phyloP scores from a whole-genome alignment of 2,797 vertebrate genomes.

The Adelosebastes latens region DNA sequence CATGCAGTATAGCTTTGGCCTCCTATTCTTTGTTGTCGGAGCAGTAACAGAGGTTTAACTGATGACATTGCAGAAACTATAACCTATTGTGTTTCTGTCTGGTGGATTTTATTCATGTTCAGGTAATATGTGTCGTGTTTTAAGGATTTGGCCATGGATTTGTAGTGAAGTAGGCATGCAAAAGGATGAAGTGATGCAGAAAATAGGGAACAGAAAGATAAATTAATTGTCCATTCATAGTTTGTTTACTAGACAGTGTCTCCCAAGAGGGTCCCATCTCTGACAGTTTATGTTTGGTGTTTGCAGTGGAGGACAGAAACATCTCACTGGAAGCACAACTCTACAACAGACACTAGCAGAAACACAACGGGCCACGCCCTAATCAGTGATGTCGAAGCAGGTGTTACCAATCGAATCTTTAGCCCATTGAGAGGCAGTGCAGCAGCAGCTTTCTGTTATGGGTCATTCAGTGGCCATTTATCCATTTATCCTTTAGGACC shows the following conservation, averaged over 20 bases:
- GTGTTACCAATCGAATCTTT: background rate
- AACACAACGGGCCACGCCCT: background rate
- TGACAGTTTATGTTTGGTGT: background rate
- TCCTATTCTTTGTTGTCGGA: constrained; percentile 11
- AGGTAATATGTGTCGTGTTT: background rate
- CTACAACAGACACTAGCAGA: background rate
- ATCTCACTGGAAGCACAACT: background rate
- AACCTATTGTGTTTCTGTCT: constrained; percentile 3
- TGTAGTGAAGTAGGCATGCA: background rate
- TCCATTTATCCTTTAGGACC: background rate
- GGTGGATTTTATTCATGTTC: background rate
- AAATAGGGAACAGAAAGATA: background rate
- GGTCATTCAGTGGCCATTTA: background rate
- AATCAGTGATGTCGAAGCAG: background rate
- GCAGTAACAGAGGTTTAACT: constrained; percentile 4
- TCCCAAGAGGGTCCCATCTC: background rate
- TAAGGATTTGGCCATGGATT: background rate
- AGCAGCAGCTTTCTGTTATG: constrained; percentile 3
- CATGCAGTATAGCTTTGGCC: background rate
- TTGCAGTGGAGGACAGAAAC: background rate
- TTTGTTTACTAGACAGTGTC: background rate
- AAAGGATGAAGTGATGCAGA: background rate
- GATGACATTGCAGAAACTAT: constrained; percentile 24
- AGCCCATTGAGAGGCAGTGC: background rate
- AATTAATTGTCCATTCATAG: background rate